Percentiles rank a stretch among this genome's conserved stretches.
Conservation (phyloP, 2,888 invertebrate genomes). For the Agrotis segetum region DNA sequence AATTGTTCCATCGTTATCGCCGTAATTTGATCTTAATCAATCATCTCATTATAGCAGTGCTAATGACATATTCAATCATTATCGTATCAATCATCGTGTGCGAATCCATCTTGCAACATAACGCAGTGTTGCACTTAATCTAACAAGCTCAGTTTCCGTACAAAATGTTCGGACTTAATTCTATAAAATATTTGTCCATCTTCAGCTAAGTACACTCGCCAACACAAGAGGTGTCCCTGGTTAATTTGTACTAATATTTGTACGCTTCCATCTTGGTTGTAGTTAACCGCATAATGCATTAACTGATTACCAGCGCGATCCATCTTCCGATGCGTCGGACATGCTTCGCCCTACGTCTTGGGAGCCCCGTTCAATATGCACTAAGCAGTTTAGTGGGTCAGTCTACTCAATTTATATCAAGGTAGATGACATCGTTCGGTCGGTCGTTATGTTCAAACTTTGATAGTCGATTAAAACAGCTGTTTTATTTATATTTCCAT, state of each 20-base stretch:
- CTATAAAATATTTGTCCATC: slow-evolving; percentile 56
- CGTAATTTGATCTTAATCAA: slow-evolving; percentile 56
- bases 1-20: slow-evolving; percentile 42
- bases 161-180: slow-evolving; percentile 41
- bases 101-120: slow-evolving; percentile 41
- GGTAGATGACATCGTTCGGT: slow-evolving; percentile 28
- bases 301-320: slow-evolving; percentile 87
- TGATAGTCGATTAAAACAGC: neutral
- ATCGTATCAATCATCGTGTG: slow-evolving; percentile 41
- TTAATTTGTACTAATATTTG: slow-evolving; percentile 84
- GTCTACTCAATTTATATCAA: slow-evolving; percentile 41
- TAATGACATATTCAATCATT: slow-evolving; percentile 47
- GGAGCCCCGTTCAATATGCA: slow-evolving; percentile 64
- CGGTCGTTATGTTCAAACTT: neutral
- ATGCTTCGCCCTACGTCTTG: slow-evolving; percentile 79
- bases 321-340: slow-evolving; percentile 84
- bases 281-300: slow-evolving; percentile 88
- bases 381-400: slow-evolving; percentile 57
- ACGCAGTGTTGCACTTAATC: slow-evolving; percentile 32
- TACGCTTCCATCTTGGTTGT: slow-evolving; percentile 76
- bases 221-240: slow-evolving; percentile 70
- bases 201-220: slow-evolving; percentile 50
- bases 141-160: slow-evolving; percentile 7
- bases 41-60: slow-evolving; percentile 47
- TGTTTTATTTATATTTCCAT: neutral